Base-by-base conservation (phyloP, 53 echinoderm and acorn worm species). In the Crossaster papposus region DNA sequence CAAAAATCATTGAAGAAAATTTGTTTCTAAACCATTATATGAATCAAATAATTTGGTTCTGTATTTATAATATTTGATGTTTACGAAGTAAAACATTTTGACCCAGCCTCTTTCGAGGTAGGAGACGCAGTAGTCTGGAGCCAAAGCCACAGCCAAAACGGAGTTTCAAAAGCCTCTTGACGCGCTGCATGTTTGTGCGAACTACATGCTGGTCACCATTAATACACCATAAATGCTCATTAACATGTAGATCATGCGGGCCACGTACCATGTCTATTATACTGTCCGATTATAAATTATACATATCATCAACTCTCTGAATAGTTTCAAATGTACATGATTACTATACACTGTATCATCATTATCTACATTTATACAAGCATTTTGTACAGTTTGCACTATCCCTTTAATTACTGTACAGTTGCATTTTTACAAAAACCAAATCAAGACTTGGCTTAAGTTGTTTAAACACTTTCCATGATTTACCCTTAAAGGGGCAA, bases 361-460 rank as follows among this genome's bases (percentile, higher is more conserved):
- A 36, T 24, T 26, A 75, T 77, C 37, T 87, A 62, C 33, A 74
- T 73, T 51, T 72, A 77, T 73, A 38, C 76, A 30, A 33, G 76
- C 76, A 76, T 31, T 77, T 76, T 87, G 75, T 87, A 87, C 87
- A 77, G 26, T 33, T 87, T 87, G 87, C 87, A 87, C 87, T 76
- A 72, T 23, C 72, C 87, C 77, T 52, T 51, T 52, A 52, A 72
- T 70, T 44, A 72, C 68, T 30, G 37, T 71, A 83, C 71, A 38
- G 50, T 31, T n/a, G 44, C 26, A 12, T 78, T 78, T 78, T 51
- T 24, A 78, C 50, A 68, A 68, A 68, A 72, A 38, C 54, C 22
- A 4, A 4, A 13, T 3, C 22, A 33, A 30, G 22, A 70, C 17
- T 30, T 29, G n/a, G n/a, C n/a, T n/a, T n/a, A n/a, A n/a, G n/a